These are phyloP conservation scores for Lycaena phlaeas DNA, from an alignment of 2,888 invertebrate genomes.

Conservation along the genomic window DNA sequence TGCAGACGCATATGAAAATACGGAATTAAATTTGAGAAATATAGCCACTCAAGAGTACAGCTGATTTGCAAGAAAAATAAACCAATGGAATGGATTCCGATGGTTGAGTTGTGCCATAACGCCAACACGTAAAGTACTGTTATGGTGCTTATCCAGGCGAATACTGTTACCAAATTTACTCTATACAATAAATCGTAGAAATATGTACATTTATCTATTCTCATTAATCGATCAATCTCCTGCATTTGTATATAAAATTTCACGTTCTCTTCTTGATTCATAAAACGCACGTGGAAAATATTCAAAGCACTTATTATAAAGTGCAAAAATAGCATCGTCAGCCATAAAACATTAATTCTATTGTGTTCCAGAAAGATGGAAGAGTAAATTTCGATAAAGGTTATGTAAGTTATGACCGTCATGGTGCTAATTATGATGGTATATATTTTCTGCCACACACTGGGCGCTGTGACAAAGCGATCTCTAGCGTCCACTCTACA, in stretches of 20 bases:
- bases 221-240: conserved; percentile 5
- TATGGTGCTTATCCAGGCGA: too few species aligned
- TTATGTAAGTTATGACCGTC: not conserved
- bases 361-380: not conserved
- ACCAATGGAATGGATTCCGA: conserved; percentile 1
- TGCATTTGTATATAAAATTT: conserved; percentile 3
- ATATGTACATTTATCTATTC: not conserved
- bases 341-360: not conserved
- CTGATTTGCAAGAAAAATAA: conserved; percentile 23
- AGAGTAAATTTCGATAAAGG: not conserved
- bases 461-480: conserved; percentile 7
- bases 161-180: not conserved
- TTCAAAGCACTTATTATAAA: not conserved
- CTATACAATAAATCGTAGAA: not conserved
- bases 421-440: not conserved
- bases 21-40: conserved; percentile 31
- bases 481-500: conserved; percentile 1
- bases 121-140: too few species aligned
- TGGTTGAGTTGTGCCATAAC: not conserved
- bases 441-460: conserved; percentile 1
- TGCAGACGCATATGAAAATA: conserved; percentile 34
- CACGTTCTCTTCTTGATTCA: not conserved
- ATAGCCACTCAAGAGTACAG: conserved; percentile 31
- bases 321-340: not conserved
- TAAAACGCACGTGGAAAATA: not conserved